Percentiles rank a stretch among this genome's conserved stretches.
Evolutionary conservation across 2,888 invertebrate species (phyloP).

Genomic region (Morpho achilles): DNA sequence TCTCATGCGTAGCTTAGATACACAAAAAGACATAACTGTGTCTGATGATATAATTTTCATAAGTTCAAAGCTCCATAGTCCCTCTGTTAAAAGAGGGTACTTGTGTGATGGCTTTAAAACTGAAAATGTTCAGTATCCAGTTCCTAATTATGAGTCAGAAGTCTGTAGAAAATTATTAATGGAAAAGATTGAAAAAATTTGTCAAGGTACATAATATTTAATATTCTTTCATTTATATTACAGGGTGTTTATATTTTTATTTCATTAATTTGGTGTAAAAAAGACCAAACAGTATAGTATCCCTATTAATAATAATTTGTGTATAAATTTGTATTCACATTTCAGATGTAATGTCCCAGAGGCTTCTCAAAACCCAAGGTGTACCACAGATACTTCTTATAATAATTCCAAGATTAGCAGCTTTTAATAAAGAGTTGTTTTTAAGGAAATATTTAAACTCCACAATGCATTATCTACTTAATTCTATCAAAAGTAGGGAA

Average conservation of each 20-base stretch:
- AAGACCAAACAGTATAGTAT: background rate
- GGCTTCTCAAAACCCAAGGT: constrained; percentile 85
- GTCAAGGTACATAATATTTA: constrained; percentile 65
- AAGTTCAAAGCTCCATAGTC: constrained; percentile 79
- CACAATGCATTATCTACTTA: constrained; percentile 88
- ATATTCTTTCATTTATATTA: constrained; percentile 3
- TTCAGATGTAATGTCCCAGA: constrained; percentile 88
- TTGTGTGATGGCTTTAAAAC: constrained; percentile 71
- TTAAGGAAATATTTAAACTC: constrained; percentile 85
- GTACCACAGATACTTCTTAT: constrained; percentile 93
- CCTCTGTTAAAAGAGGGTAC: constrained; percentile 76
- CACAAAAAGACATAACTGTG: constrained; percentile 65
- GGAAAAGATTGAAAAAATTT: constrained; percentile 90
- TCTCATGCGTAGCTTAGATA: constrained; percentile 81
- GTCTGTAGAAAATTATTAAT: constrained; percentile 90
- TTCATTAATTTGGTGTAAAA: background rate
- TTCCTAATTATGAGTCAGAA: constrained; percentile 89
- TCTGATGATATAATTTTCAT: constrained; percentile 79
- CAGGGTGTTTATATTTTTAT: background rate
- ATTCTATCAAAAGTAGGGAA: constrained; percentile 87
- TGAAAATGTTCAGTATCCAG: constrained; percentile 73
- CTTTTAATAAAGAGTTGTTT: constrained; percentile 93
- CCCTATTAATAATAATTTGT: background rate
- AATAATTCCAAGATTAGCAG: constrained; percentile 93
- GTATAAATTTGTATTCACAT: constrained; percentile 23